Percentiles rank a stretch among this genome's conserved stretches.
phyloP scores from a whole-genome alignment of 1,140 invertebrate species.

The Calycopis cecrops region DNA sequence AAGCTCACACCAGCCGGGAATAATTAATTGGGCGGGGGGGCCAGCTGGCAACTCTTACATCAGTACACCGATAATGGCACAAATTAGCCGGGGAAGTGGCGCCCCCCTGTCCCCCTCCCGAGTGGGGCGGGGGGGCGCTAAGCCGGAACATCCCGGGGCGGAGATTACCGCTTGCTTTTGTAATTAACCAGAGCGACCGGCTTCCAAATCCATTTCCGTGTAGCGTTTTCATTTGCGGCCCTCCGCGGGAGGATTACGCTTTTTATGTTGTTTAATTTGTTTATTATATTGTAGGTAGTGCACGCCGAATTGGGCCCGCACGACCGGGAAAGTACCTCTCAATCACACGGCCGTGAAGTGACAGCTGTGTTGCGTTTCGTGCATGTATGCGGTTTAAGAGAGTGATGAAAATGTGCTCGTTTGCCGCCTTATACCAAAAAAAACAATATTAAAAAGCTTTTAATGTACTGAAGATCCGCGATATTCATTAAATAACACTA shows the following conservation, averaged over 20 bases:
- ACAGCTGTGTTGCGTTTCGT: too few species aligned
- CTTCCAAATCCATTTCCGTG: conserved; percentile 73
- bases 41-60: conserved; percentile 70
- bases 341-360: too few species aligned
- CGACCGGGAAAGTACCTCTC: too few species aligned
- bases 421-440: too few species aligned
- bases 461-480: too few species aligned
- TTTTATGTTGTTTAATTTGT: conserved; percentile 8
- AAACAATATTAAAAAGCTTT: too few species aligned
- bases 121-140: conserved; percentile 56
- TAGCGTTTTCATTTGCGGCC: conserved; percentile 73
- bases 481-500: too few species aligned
- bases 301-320: too few species aligned
- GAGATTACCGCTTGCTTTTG: conserved; percentile 75
- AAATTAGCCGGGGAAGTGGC: conserved; percentile 70
- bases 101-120: conserved; percentile 37
- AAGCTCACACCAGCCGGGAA: conserved; percentile 71
- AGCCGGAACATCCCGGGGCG: conserved; percentile 72
- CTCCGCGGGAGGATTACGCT: conserved; percentile 52
- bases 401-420: too few species aligned
- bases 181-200: conserved; percentile 73
- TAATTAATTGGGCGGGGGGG: conserved; percentile 70
- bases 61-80: conserved; percentile 74
- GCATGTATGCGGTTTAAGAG: too few species aligned
- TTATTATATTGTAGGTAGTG: too few species aligned